phyloP scores from a whole-genome alignment of 2,113 vertebrate genomes.

The Salvator merianae region DNA sequence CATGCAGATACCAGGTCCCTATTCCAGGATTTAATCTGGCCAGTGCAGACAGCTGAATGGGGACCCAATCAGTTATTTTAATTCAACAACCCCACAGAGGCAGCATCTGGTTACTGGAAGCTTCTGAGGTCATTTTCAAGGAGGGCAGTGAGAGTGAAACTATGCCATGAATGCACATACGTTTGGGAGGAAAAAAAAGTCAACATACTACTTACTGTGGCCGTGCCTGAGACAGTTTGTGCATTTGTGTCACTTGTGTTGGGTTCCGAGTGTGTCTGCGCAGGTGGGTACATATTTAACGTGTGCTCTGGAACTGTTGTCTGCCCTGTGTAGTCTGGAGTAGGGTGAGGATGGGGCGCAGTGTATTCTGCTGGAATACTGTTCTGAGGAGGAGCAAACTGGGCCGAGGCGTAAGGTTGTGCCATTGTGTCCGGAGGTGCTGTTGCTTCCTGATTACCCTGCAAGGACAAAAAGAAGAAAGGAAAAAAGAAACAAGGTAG shows the following conservation, averaged over 20 bases:
- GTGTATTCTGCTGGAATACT: constrained; percentile 91
- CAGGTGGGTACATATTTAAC: constrained; percentile 90
- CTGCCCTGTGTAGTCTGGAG: constrained; percentile 90
- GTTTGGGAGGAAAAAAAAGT: background rate
- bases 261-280: constrained; percentile 90
- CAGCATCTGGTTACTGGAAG: no score
- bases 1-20: no score
- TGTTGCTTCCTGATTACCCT: constrained; percentile 97
- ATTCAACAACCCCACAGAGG: no score
- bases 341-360: constrained; percentile 87
- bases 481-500: background rate
- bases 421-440: constrained; percentile 95
- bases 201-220: constrained; percentile 87
- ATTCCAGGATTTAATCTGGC: no score
- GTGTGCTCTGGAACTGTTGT: constrained; percentile 88
- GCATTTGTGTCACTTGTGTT: constrained; percentile 83
- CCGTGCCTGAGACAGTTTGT: constrained; percentile 92
- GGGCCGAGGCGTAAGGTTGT: constrained; percentile 91
- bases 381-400: constrained; percentile 92
- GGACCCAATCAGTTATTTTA: no score
- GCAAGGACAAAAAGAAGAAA: constrained; percentile 29
- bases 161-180: no score
- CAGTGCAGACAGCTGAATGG: background rate
- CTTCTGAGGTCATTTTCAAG: no score
- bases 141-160: no score